Conservation (phyloP, 1,140 invertebrate species). For the Aphelinus atriplicis region DNA sequence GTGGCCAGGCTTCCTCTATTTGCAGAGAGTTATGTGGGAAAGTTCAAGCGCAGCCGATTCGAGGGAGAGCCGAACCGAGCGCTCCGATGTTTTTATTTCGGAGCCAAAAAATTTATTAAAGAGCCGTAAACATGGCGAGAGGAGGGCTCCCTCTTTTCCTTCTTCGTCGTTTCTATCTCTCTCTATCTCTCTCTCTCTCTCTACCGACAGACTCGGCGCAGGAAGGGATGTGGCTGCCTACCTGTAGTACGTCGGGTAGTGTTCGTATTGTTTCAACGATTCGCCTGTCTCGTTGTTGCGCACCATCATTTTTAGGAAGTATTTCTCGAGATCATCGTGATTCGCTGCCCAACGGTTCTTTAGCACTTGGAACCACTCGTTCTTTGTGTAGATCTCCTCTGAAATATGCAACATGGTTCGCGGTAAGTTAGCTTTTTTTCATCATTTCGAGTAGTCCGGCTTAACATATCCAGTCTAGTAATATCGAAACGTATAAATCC, state of each 20-base stretch:
- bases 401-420: conserved; percentile 44
- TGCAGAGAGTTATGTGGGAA: conserved; percentile 43
- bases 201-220: not conserved
- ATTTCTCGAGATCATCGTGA: conserved; percentile 91
- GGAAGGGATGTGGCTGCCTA: conserved; percentile 48
- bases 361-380: conserved; percentile 86
- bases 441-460: too few species aligned
- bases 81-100: conserved; percentile 38
- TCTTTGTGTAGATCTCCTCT: conserved; percentile 85
- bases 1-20: conserved; percentile 41
- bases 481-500: too few species aligned
- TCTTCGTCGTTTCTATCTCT: not conserved
- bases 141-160: not conserved
- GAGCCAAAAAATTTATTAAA: conserved; percentile 38
- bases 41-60: conserved; percentile 22
- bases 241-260: conserved; percentile 89
- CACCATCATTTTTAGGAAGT: conserved; percentile 91
- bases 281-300: conserved; percentile 88
- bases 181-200: not conserved
- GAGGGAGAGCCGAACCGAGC: not conserved
- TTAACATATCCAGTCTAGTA: too few species aligned
- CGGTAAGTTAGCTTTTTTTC: too few species aligned
- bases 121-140: conserved; percentile 32
- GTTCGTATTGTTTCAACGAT: conserved; percentile 85
- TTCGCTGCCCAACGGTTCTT: conserved; percentile 95